Conservation (phyloP, 2,113 vertebrate genomes). For the Rhabdornis inornatus region DNA sequence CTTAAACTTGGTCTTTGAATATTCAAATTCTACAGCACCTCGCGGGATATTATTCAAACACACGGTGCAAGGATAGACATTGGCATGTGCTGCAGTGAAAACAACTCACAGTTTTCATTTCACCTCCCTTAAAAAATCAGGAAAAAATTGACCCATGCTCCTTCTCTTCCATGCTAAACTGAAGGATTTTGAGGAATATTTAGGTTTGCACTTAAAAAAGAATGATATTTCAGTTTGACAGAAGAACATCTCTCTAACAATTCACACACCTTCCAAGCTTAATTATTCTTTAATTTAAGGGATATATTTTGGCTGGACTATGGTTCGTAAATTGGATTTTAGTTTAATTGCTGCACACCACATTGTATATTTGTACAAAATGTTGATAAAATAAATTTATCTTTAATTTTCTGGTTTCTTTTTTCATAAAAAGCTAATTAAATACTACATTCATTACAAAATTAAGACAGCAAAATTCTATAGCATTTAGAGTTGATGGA, state of each 20-base stretch:
- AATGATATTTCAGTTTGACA: neutral
- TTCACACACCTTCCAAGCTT: neutral
- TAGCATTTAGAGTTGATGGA: neutral
- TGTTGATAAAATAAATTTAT: neutral
- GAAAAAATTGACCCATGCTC: neutral
- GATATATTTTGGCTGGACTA: neutral
- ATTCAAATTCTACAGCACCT: neutral
- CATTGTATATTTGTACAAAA: neutral
- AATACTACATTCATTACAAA: neutral
- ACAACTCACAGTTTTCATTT: constrained; percentile 6
- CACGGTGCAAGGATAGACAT: neutral
- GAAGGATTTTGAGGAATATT: neutral
- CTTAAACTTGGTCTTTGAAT: neutral
- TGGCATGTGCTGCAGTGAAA: neutral
- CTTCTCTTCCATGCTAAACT: neutral
- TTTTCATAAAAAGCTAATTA: neutral
- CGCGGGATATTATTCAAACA: neutral
- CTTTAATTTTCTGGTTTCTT: neutral
- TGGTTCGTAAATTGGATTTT: neutral
- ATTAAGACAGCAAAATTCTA: neutral
- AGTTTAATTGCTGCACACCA: neutral
- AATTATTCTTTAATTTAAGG: neutral
- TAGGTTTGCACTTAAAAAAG: neutral
- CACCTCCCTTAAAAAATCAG: neutral
- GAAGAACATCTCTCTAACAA: neutral